Base-by-base conservation (phyloP, 2,888 invertebrate genomes). In the Coelinius sp. region DNA sequence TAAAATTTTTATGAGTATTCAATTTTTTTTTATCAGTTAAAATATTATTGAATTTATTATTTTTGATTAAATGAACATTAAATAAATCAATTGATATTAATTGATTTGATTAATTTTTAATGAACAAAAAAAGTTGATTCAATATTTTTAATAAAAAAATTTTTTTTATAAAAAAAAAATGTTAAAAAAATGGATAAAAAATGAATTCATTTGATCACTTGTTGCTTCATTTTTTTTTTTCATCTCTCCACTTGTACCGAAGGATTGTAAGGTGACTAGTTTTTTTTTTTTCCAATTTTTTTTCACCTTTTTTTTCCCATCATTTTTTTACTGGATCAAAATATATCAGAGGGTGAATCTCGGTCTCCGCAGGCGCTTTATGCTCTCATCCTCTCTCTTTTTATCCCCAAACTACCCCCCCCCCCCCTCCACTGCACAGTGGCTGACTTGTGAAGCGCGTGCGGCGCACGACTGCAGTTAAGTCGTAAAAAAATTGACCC, bases 401-500 rank as follows among this genome's bases (percentile, higher is more conserved):
- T 67, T 53, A 44, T n/a, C 41, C 17, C 46, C 25, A 10, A 12
- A 35, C 31, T n/a, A 10, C 41, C 25, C 14, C 35, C 8, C 24
- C 4, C 25, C 73, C 56, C 71, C 75, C 77, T 75, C 75, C 75
- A 59, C 20, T 71, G 70, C 70, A 70, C 64, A 27, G 67, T 64
- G 76, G 76, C 70, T 73, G 74, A 66, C 70, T 67, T 70, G 70
- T 75, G 71, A 49, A 69, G 72, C 35, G 68, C 79, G 79, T 80
- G 80, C 80, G 80, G 78, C 80, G 71, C 59, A 59, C 63, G 38
- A 63, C 38, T 63, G 22, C 59, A 31, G 31, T 59, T 59, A 35
- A 59, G 59, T 59, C 59, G 59, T 59, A 59, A 59, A 59, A 59
- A 59, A 59, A 59, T 35, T 59, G 31, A 31, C 63, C 63, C 63